phyloP scores from a whole-genome alignment of 2,888 invertebrate genomes.

The Liodrosophila aerea region DNA sequence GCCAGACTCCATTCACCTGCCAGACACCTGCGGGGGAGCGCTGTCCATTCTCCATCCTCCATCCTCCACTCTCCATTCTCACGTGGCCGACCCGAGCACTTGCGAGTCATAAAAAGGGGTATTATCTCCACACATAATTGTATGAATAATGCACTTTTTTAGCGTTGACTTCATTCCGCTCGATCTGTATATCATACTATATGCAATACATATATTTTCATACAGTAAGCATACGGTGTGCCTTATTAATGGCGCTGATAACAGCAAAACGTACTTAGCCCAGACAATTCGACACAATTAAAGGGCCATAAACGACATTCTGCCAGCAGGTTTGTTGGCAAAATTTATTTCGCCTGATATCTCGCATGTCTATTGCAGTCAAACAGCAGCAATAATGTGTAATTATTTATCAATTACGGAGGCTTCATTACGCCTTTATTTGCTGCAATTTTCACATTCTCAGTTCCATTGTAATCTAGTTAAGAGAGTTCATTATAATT shows the following conservation, averaged over 20 bases:
- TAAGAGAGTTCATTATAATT: background rate
- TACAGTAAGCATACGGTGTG: constrained; percentile 38
- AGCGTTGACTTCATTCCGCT: constrained; percentile 51
- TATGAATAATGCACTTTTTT: constrained; percentile 69
- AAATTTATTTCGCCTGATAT: constrained; percentile 37
- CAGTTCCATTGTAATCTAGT: too few relatives aligned
- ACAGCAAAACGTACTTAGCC: constrained; percentile 58
- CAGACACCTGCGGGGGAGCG: background rate
- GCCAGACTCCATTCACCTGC: constrained; percentile 4
- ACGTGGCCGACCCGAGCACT: constrained; percentile 10
- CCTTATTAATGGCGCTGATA: constrained; percentile 64
- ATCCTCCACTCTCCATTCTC: too few relatives aligned
- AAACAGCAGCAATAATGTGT: constrained; percentile 17
- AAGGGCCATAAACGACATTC: constrained; percentile 53
- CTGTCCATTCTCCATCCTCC: too few relatives aligned
- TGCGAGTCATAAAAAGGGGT: constrained; percentile 55
- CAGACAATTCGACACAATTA: constrained; percentile 60
- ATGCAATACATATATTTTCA: background rate
- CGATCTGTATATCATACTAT: constrained; percentile 8
- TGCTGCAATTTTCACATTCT: background rate
- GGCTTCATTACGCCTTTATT: constrained; percentile 2
- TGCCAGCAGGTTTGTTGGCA: constrained; percentile 15
- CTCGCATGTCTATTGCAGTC: too few relatives aligned
- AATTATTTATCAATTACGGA: constrained; percentile 49
- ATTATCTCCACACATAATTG: constrained; percentile 63